phyloP scores from a whole-genome alignment of 2,113 vertebrate genomes.

The Silurus glanis region DNA sequence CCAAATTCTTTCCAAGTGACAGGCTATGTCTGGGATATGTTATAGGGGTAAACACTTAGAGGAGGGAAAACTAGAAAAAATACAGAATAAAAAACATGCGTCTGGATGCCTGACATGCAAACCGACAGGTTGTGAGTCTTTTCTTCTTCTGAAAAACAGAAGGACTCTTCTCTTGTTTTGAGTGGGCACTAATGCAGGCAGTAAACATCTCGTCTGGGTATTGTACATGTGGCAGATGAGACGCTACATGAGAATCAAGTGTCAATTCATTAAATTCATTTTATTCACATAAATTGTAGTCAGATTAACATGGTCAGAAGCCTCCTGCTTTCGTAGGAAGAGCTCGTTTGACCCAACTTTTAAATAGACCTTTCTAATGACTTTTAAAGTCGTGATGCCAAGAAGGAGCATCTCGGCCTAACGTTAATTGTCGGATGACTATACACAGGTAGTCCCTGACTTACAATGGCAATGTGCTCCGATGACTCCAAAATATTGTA shows the following conservation, averaged over 20 bases:
- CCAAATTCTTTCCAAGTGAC: slow-evolving; percentile 33
- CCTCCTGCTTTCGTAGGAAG: not conserved
- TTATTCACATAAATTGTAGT: not conserved
- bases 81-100: not conserved
- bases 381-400: not conserved
- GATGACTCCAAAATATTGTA: no score
- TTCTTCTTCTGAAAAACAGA: not conserved
- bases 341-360: no score
- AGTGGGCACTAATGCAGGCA: not conserved
- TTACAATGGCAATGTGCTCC: no score
- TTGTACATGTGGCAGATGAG: not conserved
- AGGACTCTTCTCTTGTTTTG: not conserved
- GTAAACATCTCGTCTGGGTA: not conserved
- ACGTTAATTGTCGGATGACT: not conserved
- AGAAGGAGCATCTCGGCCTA: not conserved
- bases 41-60: not conserved
- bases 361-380: not conserved
- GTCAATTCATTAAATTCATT: not conserved
- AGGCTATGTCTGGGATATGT: slow-evolving; percentile 12
- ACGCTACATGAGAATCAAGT: not conserved
- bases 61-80: not conserved
- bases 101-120: not conserved
- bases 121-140: not conserved
- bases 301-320: not conserved
- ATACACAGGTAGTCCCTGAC: no score